Evolutionary conservation across 2,888 invertebrate genomes (phyloP).

Genomic region (Rapana venosa): DNA sequence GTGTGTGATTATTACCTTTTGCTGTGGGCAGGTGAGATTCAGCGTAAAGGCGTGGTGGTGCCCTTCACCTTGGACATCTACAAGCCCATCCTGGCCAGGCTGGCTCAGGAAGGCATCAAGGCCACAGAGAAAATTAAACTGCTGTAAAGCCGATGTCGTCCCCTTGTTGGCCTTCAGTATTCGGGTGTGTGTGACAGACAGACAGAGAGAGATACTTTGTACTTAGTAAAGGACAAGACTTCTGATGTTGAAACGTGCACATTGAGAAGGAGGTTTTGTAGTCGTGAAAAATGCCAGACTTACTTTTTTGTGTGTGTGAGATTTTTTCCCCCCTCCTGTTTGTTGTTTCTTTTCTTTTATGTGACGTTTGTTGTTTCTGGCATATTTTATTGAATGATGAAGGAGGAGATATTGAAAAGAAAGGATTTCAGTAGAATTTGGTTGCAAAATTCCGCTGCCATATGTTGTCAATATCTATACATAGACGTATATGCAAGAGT

Average conservation of each 20-base stretch:
- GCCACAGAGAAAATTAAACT: conserved; percentile 59
- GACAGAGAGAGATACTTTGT: too few species aligned
- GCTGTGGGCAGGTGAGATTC: conserved; percentile 90
- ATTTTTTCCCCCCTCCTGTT: background rate
- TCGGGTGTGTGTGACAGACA: too few species aligned
- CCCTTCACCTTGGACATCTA: conserved; percentile 96
- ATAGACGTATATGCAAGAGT: background rate
- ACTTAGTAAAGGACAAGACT: too few species aligned
- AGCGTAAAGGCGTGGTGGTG: conserved; percentile 93
- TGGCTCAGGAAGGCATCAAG: conserved; percentile 89
- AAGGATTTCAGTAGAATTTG: background rate
- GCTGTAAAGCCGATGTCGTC: background rate
- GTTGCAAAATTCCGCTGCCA: too few species aligned
- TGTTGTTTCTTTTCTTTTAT: background rate
- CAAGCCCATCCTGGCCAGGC: conserved; percentile 89
- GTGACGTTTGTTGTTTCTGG: background rate
- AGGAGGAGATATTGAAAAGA: background rate
- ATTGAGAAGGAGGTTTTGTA: too few species aligned
- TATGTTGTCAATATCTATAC: background rate
- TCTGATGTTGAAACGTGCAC: too few species aligned
- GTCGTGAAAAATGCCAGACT: too few species aligned
- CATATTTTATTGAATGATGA: background rate
- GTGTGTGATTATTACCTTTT: conserved; percentile 81
- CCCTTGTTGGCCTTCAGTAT: too few species aligned
- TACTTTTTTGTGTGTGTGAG: background rate